Evolutionary conservation across 30 jellyfish, hydroid and myxozoan genomes (phyloP).

Genomic region (Aurelia coerulea): DNA sequence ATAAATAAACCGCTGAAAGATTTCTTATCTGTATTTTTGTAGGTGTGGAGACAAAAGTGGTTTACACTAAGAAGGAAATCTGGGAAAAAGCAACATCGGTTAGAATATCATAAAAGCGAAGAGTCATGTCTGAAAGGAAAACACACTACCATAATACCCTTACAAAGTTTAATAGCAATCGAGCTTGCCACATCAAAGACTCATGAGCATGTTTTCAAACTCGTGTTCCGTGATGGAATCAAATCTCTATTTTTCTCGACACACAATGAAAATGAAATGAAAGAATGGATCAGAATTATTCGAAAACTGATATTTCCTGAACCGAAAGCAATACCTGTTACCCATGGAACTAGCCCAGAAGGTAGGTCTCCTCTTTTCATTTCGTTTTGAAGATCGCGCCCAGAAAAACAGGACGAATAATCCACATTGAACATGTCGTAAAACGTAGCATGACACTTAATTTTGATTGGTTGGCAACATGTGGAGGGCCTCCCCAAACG

Average conservation of each 20-base stretch:
- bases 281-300: conserved; percentile 87
- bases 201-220: conserved; percentile 63
- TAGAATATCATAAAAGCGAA: conserved; percentile 91
- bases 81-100: conserved; percentile 74
- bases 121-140: conserved; percentile 81
- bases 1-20: no score
- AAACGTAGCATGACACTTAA: no score
- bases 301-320: conserved; percentile 76
- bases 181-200: conserved; percentile 78
- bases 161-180: conserved; percentile 61
- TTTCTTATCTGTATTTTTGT: neutral
- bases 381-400: neutral
- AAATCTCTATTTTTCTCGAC: conserved; percentile 72
- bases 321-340: conserved; percentile 51
- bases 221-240: conserved; percentile 76
- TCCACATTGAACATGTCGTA: no score
- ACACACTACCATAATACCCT: conserved; percentile 85
- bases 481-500: no score
- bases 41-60: conserved; percentile 97
- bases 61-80: conserved; percentile 91
- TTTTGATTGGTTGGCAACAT: no score
- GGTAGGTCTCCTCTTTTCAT: conserved; percentile 30
- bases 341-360: conserved; percentile 37
- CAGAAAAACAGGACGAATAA: neutral
- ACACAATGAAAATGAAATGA: conserved; percentile 67